These are phyloP conservation scores for Galeruca laticollis DNA, from an alignment of 2,888 invertebrate species.

Conservation along the genomic window DNA sequence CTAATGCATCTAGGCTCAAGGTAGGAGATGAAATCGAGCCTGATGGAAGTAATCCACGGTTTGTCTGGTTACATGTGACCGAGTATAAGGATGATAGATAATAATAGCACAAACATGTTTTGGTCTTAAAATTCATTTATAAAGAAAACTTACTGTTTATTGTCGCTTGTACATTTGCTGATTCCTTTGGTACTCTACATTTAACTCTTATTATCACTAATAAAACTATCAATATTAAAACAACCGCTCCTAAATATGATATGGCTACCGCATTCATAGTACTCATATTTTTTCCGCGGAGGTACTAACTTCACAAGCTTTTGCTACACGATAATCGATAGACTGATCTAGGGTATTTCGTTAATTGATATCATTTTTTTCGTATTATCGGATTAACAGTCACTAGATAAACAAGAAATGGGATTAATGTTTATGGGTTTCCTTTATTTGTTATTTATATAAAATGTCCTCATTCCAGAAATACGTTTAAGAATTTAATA, in stretches of 20 bases:
- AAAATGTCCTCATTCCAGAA: no score
- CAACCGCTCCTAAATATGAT: conserved; percentile 13
- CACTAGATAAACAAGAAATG: neutral
- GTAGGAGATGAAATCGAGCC: no score
- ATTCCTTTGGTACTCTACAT: neutral
- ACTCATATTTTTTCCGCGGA: neutral
- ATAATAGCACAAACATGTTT: no score
- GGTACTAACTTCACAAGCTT: neutral
- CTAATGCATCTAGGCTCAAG: no score
- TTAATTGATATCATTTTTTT: neutral
- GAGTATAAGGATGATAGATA: no score
- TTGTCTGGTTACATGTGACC: no score
- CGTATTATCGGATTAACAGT: neutral
- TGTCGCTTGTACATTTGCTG: neutral
- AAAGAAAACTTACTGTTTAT: neutral
- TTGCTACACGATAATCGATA: neutral
- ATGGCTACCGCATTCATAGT: conserved; percentile 18
- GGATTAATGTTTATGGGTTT: neutral
- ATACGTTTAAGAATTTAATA: no score
- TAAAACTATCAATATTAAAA: conserved; percentile 17
- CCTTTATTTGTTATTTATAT: no score
- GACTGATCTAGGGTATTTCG: neutral
- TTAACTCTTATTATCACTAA: conserved; percentile 21
- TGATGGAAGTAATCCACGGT: no score
- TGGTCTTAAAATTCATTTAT: neutral